phyloP scores from a whole-genome alignment of 2,888 invertebrate genomes.

The Amphiduros pacificus region DNA sequence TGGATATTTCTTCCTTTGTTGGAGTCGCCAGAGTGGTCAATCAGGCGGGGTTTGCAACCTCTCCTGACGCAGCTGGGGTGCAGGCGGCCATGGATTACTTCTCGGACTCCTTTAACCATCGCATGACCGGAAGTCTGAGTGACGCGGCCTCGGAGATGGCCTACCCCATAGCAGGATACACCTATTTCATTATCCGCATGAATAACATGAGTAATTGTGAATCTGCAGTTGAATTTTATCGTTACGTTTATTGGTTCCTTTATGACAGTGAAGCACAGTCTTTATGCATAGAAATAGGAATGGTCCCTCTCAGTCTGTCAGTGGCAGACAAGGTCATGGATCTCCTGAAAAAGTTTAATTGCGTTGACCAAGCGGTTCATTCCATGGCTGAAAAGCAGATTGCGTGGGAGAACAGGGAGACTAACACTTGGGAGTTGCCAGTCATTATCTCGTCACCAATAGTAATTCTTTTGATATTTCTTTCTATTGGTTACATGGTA shows the following conservation, averaged over 20 bases:
- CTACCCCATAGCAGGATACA: constrained; percentile 50
- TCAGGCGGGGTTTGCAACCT: constrained; percentile 30
- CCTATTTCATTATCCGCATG: constrained; percentile 44
- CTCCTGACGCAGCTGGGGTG: constrained; percentile 30
- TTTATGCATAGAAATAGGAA: constrained; percentile 25
- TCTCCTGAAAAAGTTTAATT: constrained; percentile 35
- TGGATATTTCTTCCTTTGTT: constrained; percentile 23
- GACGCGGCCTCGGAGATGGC: constrained; percentile 28
- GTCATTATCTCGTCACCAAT: constrained; percentile 32
- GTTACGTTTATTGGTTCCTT: constrained; percentile 46
- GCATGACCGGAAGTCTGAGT: constrained; percentile 30
- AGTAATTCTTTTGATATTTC: constrained; percentile 24
- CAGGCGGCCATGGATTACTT: constrained; percentile 21
- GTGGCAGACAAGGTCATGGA: constrained; percentile 19
- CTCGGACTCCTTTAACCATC: neutral
- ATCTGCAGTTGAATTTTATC: constrained; percentile 42
- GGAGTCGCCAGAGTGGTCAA: constrained; percentile 37
- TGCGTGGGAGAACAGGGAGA: constrained; percentile 22
- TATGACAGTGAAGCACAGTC: constrained; percentile 16
- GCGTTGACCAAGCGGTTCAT: constrained; percentile 36
- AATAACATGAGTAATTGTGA: constrained; percentile 38
- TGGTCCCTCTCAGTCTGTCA: constrained; percentile 38
- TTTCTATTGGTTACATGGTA: constrained; percentile 33
- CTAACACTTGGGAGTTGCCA: constrained; percentile 36
- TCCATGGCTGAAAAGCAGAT: constrained; percentile 32